A percentile compares a stretch with the other conserved stretches of the same genome.
These are phyloP conservation scores for Actinia tenebrosa DNA, from an alignment of 64 coral and sea anemone species.

Conservation along the genomic window DNA sequence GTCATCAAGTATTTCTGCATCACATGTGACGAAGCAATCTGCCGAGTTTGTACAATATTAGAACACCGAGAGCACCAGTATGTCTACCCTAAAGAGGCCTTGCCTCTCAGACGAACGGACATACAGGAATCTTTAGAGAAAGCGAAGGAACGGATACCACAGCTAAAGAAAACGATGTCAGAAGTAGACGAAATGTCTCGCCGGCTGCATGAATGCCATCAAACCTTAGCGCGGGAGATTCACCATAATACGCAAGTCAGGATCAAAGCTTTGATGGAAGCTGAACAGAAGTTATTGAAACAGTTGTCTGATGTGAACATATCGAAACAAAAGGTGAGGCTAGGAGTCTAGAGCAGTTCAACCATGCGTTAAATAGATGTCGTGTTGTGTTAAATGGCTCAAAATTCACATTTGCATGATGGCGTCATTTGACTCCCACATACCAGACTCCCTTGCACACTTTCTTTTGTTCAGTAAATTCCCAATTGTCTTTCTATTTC, in stretches of 20 bases:
- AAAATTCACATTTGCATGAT: too few species aligned
- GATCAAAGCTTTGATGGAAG: constrained; percentile 62
- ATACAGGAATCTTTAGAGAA: constrained; percentile 62
- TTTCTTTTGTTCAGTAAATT: too few species aligned
- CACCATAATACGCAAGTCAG: constrained; percentile 60
- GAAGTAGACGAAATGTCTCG: constrained; percentile 79
- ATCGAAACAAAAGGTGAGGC: constrained; percentile 72
- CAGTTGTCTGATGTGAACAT: constrained; percentile 70
- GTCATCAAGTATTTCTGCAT: constrained; percentile 99
- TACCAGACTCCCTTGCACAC: too few species aligned
- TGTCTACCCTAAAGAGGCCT: constrained; percentile 71
- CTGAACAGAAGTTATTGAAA: constrained; percentile 54
- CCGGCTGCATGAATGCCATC: constrained; percentile 76
- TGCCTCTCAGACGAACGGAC: constrained; percentile 57
- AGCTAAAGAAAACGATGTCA: constrained; percentile 60
- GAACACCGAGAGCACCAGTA: constrained; percentile 95
- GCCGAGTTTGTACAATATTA: constrained; percentile 90
- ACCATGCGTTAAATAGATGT: too few species aligned
- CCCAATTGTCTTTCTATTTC: too few species aligned
- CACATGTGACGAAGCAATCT: constrained; percentile 94
- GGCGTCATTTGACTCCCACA: too few species aligned
- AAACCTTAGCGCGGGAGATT: constrained; percentile 81
- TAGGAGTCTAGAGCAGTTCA: too few species aligned
- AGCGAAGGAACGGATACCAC: constrained; percentile 60
- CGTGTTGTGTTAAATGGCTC: too few species aligned